Base-by-base conservation (phyloP, 1,140 invertebrate species). In the Steinernema feltiae region DNA sequence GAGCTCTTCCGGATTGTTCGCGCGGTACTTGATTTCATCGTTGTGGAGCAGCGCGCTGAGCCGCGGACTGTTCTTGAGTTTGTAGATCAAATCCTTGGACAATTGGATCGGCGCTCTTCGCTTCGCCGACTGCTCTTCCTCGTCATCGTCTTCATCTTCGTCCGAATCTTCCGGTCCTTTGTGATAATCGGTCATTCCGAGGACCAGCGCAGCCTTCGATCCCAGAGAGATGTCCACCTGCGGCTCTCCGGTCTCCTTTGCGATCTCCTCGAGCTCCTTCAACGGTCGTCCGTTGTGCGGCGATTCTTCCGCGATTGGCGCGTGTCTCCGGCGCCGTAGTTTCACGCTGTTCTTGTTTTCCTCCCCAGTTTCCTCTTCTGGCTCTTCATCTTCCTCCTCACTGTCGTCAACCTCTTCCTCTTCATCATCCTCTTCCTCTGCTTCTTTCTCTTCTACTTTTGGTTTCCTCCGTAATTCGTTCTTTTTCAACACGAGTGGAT, bases 1-100 rank as follows among this genome's bases (percentile, higher is more conserved):
- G 48, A 70, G 63, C 71, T 78, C 69, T 53, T 77, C 76, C 27
- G 74, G 72, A 69, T 77, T 70, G 29, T 41, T 75, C 15, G 74
- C 74, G 3, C 69, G 69, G 69, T 70, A 71, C 18, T 32, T 71
- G 69, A 32, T 75, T 30, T 75, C 74, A 29, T 75, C 74, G 32
- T 75, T 31, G 30, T 15, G 24, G 15, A 63, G 24, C 15, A 63
- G 53, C 3, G 53, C 7, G 2, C 53, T 7, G 24, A 63, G 53
- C 24, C 53, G 15, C 24, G 53, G 15, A 27, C 53, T 63, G 12
- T 3, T 17, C 24, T 27, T 63, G 2, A 63, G 24, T 21, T 63
- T 63, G 3, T 63, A 7, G 53, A 63, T 63, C 53, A 63, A 63
- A 27, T 63, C 53, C 24, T 63, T 15, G 12, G 53, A 63, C 24